phyloP scores from a whole-genome alignment of 2,113 vertebrate species.

The Panurus biarmicus region DNA sequence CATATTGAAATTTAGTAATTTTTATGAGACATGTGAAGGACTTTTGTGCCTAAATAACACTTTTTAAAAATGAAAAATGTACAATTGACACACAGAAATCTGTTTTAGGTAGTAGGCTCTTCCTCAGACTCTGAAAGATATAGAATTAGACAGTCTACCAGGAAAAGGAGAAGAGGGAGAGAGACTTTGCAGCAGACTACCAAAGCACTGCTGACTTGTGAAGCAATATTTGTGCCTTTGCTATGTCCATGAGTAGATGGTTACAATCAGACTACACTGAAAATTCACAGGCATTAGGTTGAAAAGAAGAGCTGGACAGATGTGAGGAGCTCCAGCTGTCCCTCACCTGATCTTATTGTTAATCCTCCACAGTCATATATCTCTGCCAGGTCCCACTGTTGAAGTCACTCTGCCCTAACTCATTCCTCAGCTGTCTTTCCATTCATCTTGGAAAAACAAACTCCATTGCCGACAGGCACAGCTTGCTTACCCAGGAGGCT shows the following conservation, averaged over 20 bases:
- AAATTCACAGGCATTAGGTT: background rate
- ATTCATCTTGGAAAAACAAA: background rate
- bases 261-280: background rate
- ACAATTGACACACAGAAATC: background rate
- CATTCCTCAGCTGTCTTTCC: background rate
- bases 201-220: background rate
- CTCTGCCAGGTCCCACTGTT: background rate
- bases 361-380: rapidly evolving
- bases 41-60: background rate
- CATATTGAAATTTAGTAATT: background rate
- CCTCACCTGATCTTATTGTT: background rate
- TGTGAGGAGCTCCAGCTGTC: background rate
- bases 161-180: background rate
- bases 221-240: background rate
- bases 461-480: rapidly evolving
- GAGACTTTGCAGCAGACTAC: background rate
- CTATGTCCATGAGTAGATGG: background rate
- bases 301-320: background rate
- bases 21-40: background rate
- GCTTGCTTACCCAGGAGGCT: background rate
- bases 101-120: background rate
- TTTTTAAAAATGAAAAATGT: background rate
- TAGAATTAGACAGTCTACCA: background rate
- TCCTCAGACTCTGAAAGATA: background rate
- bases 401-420: background rate